phyloP scores from a whole-genome alignment of 1,140 invertebrate genomes.

The Thaumetopoea pityocampa region DNA sequence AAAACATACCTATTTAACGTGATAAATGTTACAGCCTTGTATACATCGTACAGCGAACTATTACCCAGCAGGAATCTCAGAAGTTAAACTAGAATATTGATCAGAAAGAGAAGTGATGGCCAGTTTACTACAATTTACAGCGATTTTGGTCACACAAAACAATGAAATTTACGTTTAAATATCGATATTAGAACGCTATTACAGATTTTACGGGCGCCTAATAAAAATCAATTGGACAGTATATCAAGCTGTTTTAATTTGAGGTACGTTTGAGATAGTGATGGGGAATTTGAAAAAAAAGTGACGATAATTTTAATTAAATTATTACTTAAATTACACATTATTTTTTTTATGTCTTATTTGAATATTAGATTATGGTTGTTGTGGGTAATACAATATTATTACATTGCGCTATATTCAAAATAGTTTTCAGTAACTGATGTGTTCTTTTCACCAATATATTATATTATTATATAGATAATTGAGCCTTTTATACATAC shows the following conservation, averaged over 20 bases:
- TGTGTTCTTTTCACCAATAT: too few species aligned
- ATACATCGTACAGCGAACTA: constrained; percentile 20
- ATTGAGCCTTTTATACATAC: too few species aligned
- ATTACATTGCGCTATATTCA: too few species aligned
- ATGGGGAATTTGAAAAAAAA: too few species aligned
- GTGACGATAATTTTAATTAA: neutral
- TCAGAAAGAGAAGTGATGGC: constrained; percentile 25
- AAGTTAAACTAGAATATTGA: constrained; percentile 33
- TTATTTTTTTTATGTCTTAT: too few species aligned
- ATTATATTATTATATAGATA: too few species aligned
- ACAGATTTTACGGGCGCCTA: constrained; percentile 29
- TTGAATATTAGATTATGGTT: too few species aligned
- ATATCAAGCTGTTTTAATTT: too few species aligned
- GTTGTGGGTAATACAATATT: too few species aligned
- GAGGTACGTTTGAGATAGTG: too few species aligned
- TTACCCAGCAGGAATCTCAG: constrained; percentile 36
- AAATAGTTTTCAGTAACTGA: too few species aligned
- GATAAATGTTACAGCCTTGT: constrained; percentile 34
- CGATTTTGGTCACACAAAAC: constrained; percentile 27
- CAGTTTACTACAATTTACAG: constrained; percentile 31
- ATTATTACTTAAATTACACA: too few species aligned
- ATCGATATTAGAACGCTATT: constrained; percentile 27
- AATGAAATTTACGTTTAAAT: constrained; percentile 25
- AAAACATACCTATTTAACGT: constrained; percentile 40
- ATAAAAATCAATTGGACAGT: constrained; percentile 27